These are phyloP conservation scores for Trididemnum nubilum DNA, from an alignment of 23 tunicate species.

Conservation along the genomic window DNA sequence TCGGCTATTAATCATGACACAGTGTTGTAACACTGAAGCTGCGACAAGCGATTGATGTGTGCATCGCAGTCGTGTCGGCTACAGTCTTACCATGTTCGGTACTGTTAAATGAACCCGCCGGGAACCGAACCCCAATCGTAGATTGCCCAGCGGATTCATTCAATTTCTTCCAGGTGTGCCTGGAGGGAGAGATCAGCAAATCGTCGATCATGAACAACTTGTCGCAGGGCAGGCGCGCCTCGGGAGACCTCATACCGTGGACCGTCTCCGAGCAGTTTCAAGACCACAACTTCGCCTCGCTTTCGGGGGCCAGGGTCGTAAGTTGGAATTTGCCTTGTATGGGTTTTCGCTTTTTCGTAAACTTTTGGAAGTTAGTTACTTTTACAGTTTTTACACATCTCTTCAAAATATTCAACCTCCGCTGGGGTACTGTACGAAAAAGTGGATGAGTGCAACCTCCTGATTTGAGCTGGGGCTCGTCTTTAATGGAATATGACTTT, in stretches of 20 bases:
- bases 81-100: no score
- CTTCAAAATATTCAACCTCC: not conserved
- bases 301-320: constrained; percentile 87
- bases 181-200: constrained; percentile 93
- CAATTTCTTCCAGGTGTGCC: constrained; percentile 49
- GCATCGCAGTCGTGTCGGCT: no score
- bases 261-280: constrained; percentile 96
- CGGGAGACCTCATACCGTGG: constrained; percentile 99
- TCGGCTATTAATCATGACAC: no score
- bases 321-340: constrained; percentile 9
- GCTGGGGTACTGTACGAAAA: no score
- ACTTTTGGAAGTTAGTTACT: not conserved
- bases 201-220: constrained; percentile 46
- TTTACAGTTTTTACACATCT: not conserved
- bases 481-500: no score
- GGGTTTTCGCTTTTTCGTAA: not conserved
- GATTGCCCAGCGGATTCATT: no score
- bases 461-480: no score
- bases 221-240: constrained; percentile 63
- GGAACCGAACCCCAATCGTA: no score
- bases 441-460: no score
- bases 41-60: no score
- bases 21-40: no score
- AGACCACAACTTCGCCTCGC: constrained; percentile 74
- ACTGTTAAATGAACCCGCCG: no score